Base-by-base conservation (phyloP, 1,140 invertebrate species). In the Drosophila bifasciata region DNA sequence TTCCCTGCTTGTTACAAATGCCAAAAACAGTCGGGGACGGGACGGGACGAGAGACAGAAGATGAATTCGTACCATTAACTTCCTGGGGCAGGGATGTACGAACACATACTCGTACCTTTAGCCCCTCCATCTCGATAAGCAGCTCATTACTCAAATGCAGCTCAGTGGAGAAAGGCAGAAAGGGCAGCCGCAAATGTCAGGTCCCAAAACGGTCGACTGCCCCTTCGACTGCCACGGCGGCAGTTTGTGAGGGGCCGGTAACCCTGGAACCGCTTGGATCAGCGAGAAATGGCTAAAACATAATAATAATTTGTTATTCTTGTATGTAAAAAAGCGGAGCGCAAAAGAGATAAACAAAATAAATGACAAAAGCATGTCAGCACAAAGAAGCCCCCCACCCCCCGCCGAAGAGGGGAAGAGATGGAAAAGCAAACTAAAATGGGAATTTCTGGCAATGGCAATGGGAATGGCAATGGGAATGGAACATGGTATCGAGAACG, bases 361-460 rank as follows among this genome's bases (percentile, higher is more conserved):
- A 86, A 86, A 86, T 88, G 81, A 86, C 81, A 86, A 86, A 78
- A 70, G 73, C 81, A 86, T 81, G 81, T 86, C 83, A 86, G 81
- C 76, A 86, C 62, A 85, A 85, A 78, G 67, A 57, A 56, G 36
- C 25, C 6, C 23, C 23, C 23, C 5, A 5, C 6, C 6, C 23
- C 25, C 8, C 32, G 3, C 32, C 32, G 32, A 4, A 36, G 32
- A 13, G 32, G 32, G 9, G 11, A 13, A 36, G 28, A 32, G 28
- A 9, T 9, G 28, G 41, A 51, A 67, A 63, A 72, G 55, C 72
- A 86, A 85, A 85, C 81, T 81, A 77, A 79, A 77, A 74, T 67
- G 61, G 62, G 11, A 36, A 36, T 13, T 36, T 36, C 11, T 0
- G 32, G 32, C 32, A 36, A 11, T 36, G 32, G 32, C 53, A 68